phyloP scores from a whole-genome alignment of 2,888 invertebrate genomes.

The Lymantria dispar region DNA sequence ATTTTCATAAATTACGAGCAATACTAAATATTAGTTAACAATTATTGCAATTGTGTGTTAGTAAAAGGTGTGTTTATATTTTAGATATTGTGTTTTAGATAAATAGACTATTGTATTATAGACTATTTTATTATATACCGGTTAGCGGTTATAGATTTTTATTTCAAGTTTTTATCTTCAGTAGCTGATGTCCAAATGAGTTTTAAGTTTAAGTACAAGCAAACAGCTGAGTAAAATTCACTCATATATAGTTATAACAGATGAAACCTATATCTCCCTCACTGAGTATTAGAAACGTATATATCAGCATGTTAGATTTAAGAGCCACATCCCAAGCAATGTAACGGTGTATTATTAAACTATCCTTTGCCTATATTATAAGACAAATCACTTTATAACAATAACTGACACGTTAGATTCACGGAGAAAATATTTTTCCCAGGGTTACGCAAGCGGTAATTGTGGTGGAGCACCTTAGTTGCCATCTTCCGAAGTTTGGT shows the following conservation, averaged over 20 bases:
- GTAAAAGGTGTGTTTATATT: slow-evolving; percentile 50
- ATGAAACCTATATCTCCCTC: slow-evolving; percentile 45
- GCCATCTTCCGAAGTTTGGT: slow-evolving; percentile 82
- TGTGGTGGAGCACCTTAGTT: slow-evolving; percentile 83
- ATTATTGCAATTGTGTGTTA: slow-evolving; percentile 67
- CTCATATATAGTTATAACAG: slow-evolving; percentile 51
- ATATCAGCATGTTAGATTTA: slow-evolving; percentile 72
- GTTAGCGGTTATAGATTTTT: slow-evolving; percentile 69
- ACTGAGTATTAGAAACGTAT: slow-evolving; percentile 56
- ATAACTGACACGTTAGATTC: slow-evolving; percentile 81
- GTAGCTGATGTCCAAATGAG: slow-evolving; percentile 56
- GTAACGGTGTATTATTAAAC: slow-evolving; percentile 60
- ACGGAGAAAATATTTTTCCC: slow-evolving; percentile 83
- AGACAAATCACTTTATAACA: slow-evolving; percentile 73
- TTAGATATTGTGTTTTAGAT: slow-evolving; percentile 50
- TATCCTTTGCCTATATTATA: slow-evolving; percentile 54
- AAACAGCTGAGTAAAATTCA: slow-evolving; percentile 49
- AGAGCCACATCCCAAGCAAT: slow-evolving; percentile 62
- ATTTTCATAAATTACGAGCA: slow-evolving; percentile 48
- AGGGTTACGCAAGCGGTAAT: slow-evolving; percentile 83
- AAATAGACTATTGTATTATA: slow-evolving; percentile 48
- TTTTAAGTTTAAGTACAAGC: slow-evolving; percentile 46
- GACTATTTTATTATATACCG: slow-evolving; percentile 59
- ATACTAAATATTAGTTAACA: slow-evolving; percentile 54
- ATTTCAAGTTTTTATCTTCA: slow-evolving; percentile 51